Conservation (phyloP, 2,888 invertebrate genomes). For the Drosophila robusta region DNA sequence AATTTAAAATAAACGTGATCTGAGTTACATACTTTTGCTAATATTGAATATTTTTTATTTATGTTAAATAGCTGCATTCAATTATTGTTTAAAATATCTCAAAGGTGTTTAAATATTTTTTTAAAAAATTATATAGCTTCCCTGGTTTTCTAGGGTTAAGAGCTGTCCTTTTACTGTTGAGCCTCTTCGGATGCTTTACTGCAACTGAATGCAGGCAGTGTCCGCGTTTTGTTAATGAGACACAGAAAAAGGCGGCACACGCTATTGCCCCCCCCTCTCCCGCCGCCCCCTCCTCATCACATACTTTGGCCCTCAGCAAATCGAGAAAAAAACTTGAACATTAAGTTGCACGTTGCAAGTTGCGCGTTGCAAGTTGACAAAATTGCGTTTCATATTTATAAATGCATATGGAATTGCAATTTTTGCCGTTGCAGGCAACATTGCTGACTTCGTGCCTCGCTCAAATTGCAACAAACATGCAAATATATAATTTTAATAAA, state of each 20-base stretch:
- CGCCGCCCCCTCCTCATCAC: neutral
- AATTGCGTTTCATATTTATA: conserved; percentile 74
- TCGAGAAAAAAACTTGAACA: conserved; percentile 35
- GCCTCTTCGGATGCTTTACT: neutral
- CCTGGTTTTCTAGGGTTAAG: conserved; percentile 16
- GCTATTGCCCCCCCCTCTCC: neutral
- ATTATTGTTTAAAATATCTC: too few species aligned
- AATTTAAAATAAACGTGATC: too few species aligned
- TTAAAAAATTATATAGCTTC: too few species aligned
- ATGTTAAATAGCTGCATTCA: too few species aligned
- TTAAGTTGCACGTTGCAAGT: conserved; percentile 27
- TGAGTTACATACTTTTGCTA: too few species aligned
- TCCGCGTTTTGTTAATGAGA: conserved; percentile 38
- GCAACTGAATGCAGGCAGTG: conserved; percentile 19
- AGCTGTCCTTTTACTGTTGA: neutral
- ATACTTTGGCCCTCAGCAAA: conserved; percentile 5
- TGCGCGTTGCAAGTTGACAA: conserved; percentile 52
- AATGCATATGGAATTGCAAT: conserved; percentile 71
- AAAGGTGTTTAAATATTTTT: too few species aligned
- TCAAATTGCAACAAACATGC: conserved; percentile 79
- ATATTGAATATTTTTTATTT: too few species aligned
- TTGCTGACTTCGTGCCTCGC: conserved; percentile 55
- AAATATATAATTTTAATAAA: conserved; percentile 79
- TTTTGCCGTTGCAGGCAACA: conserved; percentile 31
- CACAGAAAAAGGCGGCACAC: neutral